Evolutionary conservation across 1,140 invertebrate species (phyloP).

Genomic region (Plodia interpunctella): DNA sequence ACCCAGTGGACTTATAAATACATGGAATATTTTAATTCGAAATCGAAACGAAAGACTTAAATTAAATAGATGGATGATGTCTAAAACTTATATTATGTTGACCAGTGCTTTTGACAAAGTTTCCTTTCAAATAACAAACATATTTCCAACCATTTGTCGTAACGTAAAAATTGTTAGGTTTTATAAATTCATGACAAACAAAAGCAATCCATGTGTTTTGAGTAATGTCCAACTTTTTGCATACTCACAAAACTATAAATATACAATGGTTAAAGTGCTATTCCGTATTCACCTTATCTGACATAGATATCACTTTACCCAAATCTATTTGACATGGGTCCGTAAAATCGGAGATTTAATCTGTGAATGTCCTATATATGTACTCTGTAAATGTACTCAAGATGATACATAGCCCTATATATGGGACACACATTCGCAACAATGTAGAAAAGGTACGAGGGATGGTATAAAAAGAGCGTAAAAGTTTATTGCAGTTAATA

Average conservation of each 20-base stretch:
- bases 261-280: constrained; percentile 11
- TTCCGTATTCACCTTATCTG: constrained; percentile 15
- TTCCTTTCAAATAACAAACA: too few species aligned
- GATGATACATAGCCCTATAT: constrained; percentile 1
- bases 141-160: background rate
- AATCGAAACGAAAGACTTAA: too few species aligned
- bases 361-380: constrained; percentile 17
- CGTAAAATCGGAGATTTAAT: constrained; percentile 41
- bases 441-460: background rate
- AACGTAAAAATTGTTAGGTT: background rate
- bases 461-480: background rate
- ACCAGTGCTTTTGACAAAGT: too few species aligned
- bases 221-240: background rate
- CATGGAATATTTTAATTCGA: too few species aligned
- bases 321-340: constrained; percentile 22
- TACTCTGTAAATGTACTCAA: background rate
- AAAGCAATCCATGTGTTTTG: background rate
- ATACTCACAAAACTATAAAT: constrained; percentile 8
- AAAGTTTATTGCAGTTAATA: background rate
- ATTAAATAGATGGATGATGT: too few species aligned
- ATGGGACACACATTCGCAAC: background rate
- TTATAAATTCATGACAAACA: background rate
- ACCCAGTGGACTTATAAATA: too few species aligned
- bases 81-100: too few species aligned
- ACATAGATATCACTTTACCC: constrained; percentile 17